Base-by-base conservation (phyloP, 2,113 vertebrate species). In the Hemiprocne comata region DNA sequence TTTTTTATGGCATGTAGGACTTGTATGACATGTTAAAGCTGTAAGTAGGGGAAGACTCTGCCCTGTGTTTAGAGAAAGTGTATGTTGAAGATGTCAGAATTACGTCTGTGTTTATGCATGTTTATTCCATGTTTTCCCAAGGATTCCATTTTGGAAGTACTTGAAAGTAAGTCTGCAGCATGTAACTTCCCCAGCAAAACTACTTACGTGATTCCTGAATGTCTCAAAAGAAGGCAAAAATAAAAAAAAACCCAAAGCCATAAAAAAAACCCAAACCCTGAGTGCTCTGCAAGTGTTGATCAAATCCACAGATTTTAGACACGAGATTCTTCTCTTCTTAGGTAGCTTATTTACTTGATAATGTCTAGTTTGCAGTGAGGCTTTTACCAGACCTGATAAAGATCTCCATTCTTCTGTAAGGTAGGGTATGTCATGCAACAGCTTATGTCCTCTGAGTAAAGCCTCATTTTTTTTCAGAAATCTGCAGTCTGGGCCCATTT, bases 61-160 rank as follows among this genome's bases (percentile, higher is more conserved):
- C 40, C 11, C 14, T 17, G 34, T 80, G 17, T 71, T 81, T 65
- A 58, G 60, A 53, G 21, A 48, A 65, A 55, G 12, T 24, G 3
- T 4, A 48, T 17, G 8, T 57, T 84, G n/a, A 28, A 80, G 60
- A 38, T 80, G 40, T 60, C 64, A 65, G 44, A 69, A 21, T n/a
- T 29, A 65, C 0, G 0, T 29, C 64, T 65, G 53, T n/a, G 11
- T 64, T 31, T 51, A 9, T 66, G 54, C 11, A 4, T 38, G 33
- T 12, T 87, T 23, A 23, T 23, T 60, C 12, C 1, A 0, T 50
- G 1, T 82, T 82, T 85, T 93, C 48, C 24, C 36, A 67, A 60
- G 33, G 38, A 46, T 31, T 85, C 18, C 15, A 33, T 80, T 89
- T 74, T 71, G 65, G 73, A 85, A 62, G 31, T 24, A 60, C 80